Evolutionary conservation across 2,888 invertebrate species (phyloP).

Genomic region (Cephus sareptanus): DNA sequence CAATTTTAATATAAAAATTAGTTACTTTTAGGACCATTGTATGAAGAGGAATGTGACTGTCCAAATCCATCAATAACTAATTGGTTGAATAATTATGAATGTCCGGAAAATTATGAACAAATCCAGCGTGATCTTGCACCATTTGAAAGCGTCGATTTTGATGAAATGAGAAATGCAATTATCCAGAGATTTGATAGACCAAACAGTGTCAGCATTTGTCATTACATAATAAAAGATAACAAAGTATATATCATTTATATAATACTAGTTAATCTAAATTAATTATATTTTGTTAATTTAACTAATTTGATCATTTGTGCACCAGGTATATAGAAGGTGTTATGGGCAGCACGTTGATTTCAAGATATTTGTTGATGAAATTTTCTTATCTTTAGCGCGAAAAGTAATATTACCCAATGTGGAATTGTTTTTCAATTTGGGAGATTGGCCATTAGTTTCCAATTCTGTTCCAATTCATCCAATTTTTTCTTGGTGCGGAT

Average conservation of each 20-base stretch:
- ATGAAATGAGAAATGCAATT: conserved; percentile 72
- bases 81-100: conserved; percentile 78
- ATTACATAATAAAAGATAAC: conserved; percentile 88
- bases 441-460: conserved; percentile 91
- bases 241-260: conserved; percentile 54
- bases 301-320: not conserved
- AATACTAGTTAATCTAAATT: not conserved
- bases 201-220: conserved; percentile 87
- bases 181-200: conserved; percentile 80
- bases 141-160: conserved; percentile 80
- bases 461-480: conserved; percentile 74
- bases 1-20: conserved; percentile 17
- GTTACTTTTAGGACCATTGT: conserved; percentile 72
- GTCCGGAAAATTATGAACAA: conserved; percentile 73
- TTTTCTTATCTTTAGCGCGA: conserved; percentile 82
- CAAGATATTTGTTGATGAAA: conserved; percentile 93
- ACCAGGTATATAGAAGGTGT: conserved; percentile 82
- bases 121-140: conserved; percentile 78
- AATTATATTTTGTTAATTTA: not conserved
- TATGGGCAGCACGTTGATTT: conserved; percentile 96
- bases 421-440: conserved; percentile 92
- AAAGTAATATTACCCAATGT: conserved; percentile 86
- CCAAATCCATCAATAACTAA: conserved; percentile 73
- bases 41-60: conserved; percentile 88
- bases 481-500: conserved; percentile 97